A percentile compares a stretch with the other conserved stretches of the same genome.
Evolutionary conservation across 2,113 vertebrate genomes (phyloP).

Genomic region (Nibea albiflora): DNA sequence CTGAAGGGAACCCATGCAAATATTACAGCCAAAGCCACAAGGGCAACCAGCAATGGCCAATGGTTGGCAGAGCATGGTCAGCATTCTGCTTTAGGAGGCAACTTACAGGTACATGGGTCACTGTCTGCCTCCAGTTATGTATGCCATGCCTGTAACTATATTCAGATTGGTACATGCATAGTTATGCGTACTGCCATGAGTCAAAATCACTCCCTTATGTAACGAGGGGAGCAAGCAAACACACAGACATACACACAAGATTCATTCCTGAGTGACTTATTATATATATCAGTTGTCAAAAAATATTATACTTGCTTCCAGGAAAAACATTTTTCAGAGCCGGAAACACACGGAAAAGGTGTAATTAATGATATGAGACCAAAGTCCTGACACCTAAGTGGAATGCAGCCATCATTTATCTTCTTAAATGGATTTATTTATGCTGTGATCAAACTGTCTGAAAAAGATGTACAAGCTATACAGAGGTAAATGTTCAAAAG

Average conservation of each 20-base stretch:
- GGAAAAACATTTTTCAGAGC: neutral
- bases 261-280: slow-evolving; percentile 30
- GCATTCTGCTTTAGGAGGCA: slow-evolving; percentile 21
- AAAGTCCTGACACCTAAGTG: neutral
- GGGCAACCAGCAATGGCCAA: slow-evolving; percentile 2
- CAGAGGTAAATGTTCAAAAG: neutral
- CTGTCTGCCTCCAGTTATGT: slow-evolving; percentile 15
- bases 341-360: neutral
- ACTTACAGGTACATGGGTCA: slow-evolving; percentile 34
- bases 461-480: neutral
- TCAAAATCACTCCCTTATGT: slow-evolving; percentile 7
- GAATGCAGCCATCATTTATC: neutral
- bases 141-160: slow-evolving; percentile 10
- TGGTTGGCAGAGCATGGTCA: slow-evolving; percentile 18
- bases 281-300: neutral
- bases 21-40: slow-evolving; percentile 9
- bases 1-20: slow-evolving; percentile 32
- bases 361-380: neutral
- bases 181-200: slow-evolving; percentile 18
- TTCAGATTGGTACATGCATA: slow-evolving; percentile 37
- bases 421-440: neutral
- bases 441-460: neutral
- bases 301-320: neutral
- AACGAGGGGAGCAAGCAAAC: neutral
- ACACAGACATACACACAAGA: neutral